phyloP scores from a whole-genome alignment of 2,113 vertebrate species.

The Anarrhichthys ocellatus region DNA sequence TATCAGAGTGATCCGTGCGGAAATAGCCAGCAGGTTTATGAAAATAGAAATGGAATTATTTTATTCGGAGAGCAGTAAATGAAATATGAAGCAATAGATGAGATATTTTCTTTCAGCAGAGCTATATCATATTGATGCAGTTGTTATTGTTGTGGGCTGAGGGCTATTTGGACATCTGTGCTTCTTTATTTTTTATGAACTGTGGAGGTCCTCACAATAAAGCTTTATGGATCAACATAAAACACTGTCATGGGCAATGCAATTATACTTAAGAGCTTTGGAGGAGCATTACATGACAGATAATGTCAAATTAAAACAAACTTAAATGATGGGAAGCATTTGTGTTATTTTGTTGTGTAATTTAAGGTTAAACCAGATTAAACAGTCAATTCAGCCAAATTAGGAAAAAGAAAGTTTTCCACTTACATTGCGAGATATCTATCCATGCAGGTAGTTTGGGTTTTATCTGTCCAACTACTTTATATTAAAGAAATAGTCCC shows the following conservation, averaged over 20 bases:
- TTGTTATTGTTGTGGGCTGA: slow-evolving; percentile 47
- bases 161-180: slow-evolving; percentile 15
- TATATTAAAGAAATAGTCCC: not conserved
- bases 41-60: slow-evolving; percentile 78
- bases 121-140: slow-evolving; percentile 48
- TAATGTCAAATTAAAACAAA: not conserved
- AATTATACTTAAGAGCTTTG: slow-evolving; percentile 17
- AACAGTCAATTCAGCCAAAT: not conserved
- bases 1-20: slow-evolving; percentile 74
- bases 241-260: slow-evolving; percentile 22
- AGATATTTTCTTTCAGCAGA: slow-evolving; percentile 59
- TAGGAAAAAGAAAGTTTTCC: not conserved
- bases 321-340: not conserved
- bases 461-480: not conserved
- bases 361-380: not conserved
- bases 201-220: slow-evolving; percentile 37
- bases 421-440: not conserved
- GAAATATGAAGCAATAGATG: slow-evolving; percentile 70
- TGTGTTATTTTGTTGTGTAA: not conserved
- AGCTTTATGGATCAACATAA: slow-evolving; percentile 50
- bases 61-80: slow-evolving; percentile 55
- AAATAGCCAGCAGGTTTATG: slow-evolving; percentile 76
- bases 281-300: not conserved
- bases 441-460: not conserved
- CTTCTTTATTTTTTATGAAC: slow-evolving; percentile 7